Conservation (phyloP, 2,888 invertebrate genomes). For the Lampropteryx suffumata region DNA sequence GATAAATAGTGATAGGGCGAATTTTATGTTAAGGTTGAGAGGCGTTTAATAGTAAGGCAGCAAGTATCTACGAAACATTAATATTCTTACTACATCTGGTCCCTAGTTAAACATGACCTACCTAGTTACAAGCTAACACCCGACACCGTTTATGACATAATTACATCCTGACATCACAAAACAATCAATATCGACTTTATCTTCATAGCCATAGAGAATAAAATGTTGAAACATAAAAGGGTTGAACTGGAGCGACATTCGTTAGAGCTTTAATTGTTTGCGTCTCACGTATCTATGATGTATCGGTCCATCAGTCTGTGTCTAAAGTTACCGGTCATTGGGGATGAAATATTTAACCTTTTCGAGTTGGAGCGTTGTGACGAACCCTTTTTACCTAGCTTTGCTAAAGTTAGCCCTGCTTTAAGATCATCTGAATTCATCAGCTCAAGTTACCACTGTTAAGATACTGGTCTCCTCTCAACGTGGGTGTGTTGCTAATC, state of each 20-base stretch:
- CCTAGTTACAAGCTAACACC: slow-evolving; percentile 46
- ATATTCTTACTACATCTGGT: slow-evolving; percentile 44
- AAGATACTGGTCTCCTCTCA: no score
- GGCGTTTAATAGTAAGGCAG: no score
- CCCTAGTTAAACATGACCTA: slow-evolving; percentile 63
- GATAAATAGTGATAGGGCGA: no score
- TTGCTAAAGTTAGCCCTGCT: no score
- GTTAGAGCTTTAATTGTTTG: slow-evolving; percentile 50
- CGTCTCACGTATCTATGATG: slow-evolving; percentile 59
- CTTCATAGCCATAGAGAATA: background rate
- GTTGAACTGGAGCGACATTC: slow-evolving; percentile 32
- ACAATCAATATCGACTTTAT: slow-evolving; percentile 17
- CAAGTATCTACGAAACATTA: slow-evolving; percentile 15
- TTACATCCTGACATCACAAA: slow-evolving; percentile 50
- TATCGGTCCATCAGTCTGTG: slow-evolving; percentile 58
- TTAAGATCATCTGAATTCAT: no score
- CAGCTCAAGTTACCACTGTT: no score
- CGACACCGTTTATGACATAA: slow-evolving; percentile 54
- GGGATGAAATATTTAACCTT: slow-evolving; percentile 39
- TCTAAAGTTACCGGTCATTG: slow-evolving; percentile 39
- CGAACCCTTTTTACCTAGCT: no score
- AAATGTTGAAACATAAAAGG: background rate
- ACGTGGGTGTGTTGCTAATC: no score
- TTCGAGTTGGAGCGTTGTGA: no score
- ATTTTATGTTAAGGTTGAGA: no score